These are phyloP conservation scores for Nasua narica DNA, from an alignment of 2,797 vertebrate genomes.

Conservation along the genomic window DNA sequence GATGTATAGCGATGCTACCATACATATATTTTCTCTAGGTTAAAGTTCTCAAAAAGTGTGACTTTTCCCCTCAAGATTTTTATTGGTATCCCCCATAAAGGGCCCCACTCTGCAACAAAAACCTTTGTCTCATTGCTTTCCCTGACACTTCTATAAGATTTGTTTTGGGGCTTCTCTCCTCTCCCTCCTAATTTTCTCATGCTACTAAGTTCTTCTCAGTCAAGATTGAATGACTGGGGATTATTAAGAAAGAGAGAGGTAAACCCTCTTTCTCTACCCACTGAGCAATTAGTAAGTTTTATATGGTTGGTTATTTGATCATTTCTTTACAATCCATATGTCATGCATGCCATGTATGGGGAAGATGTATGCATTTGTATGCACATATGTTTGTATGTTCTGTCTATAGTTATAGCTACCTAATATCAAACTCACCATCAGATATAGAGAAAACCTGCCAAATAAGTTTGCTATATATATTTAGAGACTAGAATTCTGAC, in stretches of 20 bases:
- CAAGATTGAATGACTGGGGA: background rate
- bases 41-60: background rate
- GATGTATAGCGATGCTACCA: background rate
- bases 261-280: background rate
- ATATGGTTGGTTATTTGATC: background rate
- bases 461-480: background rate
- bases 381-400: background rate
- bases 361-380: background rate
- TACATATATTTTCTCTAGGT: background rate
- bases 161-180: background rate
- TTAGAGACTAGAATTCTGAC: background rate
- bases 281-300: background rate
- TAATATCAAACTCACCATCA: background rate
- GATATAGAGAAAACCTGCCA: background rate
- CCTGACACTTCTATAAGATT: background rate
- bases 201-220: background rate
- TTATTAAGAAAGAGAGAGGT: background rate
- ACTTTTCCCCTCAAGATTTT: background rate
- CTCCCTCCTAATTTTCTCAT: background rate
- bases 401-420: background rate
- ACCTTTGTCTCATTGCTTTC: background rate
- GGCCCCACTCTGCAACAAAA: background rate
- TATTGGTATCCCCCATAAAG: background rate
- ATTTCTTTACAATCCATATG: background rate
- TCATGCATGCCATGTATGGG: rapidly evolving